Evolutionary conservation across 2,797 vertebrate genomes (phyloP).

Genomic region (Catamblyrhynchus diadema): DNA sequence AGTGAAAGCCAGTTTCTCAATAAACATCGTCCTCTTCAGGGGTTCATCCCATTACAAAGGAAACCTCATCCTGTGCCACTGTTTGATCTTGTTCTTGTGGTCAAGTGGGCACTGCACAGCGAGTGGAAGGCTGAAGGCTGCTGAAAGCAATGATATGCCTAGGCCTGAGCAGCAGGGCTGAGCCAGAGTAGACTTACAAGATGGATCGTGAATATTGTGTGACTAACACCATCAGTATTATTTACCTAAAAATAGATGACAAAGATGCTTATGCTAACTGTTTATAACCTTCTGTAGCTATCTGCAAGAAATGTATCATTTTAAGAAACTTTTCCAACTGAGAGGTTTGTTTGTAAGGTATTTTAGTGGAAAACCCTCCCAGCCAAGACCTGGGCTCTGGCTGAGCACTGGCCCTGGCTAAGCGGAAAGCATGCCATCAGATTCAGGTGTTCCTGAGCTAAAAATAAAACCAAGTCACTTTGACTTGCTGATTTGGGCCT

Average conservation of each 20-base stretch:
- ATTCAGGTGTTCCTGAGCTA: neutral
- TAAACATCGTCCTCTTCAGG: neutral
- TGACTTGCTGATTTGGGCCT: neutral
- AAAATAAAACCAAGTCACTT: neutral
- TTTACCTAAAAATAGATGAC: neutral
- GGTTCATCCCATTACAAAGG: neutral
- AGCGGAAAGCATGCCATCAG: neutral
- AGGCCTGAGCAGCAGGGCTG: neutral
- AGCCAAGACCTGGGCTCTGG: neutral
- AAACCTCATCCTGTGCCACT: neutral
- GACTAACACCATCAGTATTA: neutral
- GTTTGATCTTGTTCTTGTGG: neutral
- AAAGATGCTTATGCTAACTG: neutral
- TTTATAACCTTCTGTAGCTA: neutral
- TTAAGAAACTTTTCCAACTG: neutral
- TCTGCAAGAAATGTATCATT: neutral
- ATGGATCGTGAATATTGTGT: neutral
- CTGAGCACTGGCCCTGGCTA: neutral
- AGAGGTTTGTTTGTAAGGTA: neutral
- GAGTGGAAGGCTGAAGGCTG: neutral
- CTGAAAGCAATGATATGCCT: neutral
- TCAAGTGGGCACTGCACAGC: rapidly evolving
- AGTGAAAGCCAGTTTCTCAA: neutral
- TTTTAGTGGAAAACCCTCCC: neutral
- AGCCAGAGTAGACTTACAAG: neutral